phyloP scores from a whole-genome alignment of 92 coral and sea anemone genomes.

The Anthopleura xanthogrammica region DNA sequence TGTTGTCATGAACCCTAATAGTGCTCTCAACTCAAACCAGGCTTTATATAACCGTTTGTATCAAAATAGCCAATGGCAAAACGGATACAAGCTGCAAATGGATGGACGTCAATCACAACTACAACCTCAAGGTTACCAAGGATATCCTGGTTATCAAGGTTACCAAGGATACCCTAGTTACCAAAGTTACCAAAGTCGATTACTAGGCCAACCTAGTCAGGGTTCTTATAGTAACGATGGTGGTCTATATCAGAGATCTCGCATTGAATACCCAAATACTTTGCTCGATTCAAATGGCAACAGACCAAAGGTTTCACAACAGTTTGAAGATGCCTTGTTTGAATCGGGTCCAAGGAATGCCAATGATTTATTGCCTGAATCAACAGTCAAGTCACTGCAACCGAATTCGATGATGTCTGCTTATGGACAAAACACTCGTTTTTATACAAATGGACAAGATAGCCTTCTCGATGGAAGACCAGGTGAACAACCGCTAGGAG shows the following conservation, averaged over 20 bases:
- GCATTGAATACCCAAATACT: constrained; percentile 18
- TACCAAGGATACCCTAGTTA: not conserved
- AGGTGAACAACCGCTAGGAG: not conserved
- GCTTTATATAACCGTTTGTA: constrained; percentile 6
- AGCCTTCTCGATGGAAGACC: not conserved
- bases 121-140: not conserved
- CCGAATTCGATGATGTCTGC: not conserved
- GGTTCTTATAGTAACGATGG: not conserved
- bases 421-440: not conserved
- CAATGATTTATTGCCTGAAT: not conserved
- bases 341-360: not conserved
- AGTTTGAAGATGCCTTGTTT: constrained; percentile 24
- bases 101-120: constrained; percentile 6
- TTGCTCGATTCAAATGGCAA: not conserved
- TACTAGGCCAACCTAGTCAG: not conserved
- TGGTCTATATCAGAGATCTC: constrained; percentile 21
- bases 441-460: constrained; percentile 1
- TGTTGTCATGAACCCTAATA: not conserved
- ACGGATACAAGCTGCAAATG: not conserved
- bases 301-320: not conserved
- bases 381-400: not conserved
- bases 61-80: constrained; percentile 19
- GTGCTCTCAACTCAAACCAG: not conserved
- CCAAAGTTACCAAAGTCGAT: not conserved
- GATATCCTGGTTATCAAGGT: not conserved